A percentile compares a stretch with the other conserved stretches of the same genome.
These are phyloP conservation scores for Amphimallon solstitiale DNA, from an alignment of 2,888 invertebrate genomes.

Conservation along the genomic window DNA sequence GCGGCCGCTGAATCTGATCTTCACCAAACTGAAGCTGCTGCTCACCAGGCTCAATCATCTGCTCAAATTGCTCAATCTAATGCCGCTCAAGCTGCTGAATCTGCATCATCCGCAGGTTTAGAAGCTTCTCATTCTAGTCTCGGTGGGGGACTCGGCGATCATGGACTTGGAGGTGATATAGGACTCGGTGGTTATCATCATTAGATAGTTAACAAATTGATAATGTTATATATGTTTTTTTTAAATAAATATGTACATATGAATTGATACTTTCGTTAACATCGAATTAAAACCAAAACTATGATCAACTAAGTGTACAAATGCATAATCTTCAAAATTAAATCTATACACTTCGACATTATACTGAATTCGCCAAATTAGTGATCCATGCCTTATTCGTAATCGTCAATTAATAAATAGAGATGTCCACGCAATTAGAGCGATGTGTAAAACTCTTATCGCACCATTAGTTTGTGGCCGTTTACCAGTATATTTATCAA, in stretches of 20 bases:
- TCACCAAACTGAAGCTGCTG: conserved; percentile 79
- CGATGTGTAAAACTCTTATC: too few relatives aligned
- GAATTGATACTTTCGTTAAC: neutral
- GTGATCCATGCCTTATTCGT: too few relatives aligned
- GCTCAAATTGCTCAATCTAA: conserved; percentile 81
- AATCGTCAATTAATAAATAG: too few relatives aligned
- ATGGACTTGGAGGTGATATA: neutral
- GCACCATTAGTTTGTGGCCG: too few relatives aligned
- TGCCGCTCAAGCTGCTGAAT: conserved; percentile 73
- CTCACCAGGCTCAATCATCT: conserved; percentile 74
- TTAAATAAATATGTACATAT: conserved; percentile 21
- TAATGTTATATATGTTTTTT: conserved; percentile 22
- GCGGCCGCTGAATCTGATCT: conserved; percentile 78
- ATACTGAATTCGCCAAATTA: too few relatives aligned
- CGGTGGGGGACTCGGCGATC: conserved; percentile 5
- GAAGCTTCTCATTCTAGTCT: conserved; percentile 21
- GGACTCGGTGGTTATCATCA: conserved; percentile 31
- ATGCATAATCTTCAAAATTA: too few relatives aligned
- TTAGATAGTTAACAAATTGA: conserved; percentile 14
- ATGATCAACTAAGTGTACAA: too few relatives aligned
- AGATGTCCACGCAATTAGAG: too few relatives aligned
- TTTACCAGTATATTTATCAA: too few relatives aligned
- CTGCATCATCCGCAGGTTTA: conserved; percentile 32
- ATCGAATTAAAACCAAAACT: too few relatives aligned
- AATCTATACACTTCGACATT: too few relatives aligned